Conservation (phyloP, 2,888 invertebrate genomes). For the Agrotis segetum region DNA sequence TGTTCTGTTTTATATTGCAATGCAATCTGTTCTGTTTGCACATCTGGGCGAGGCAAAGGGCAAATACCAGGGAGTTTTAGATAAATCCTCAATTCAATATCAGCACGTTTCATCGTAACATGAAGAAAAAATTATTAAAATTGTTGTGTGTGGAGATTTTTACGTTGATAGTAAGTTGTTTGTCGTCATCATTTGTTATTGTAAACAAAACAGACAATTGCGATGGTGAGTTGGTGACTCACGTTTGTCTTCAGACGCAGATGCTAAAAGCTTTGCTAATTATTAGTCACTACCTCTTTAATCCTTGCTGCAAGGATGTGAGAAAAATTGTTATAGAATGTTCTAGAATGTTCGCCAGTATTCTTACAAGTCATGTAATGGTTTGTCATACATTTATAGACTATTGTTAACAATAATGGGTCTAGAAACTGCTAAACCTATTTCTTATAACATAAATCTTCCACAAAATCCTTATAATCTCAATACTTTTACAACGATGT, state of each 20-base stretch:
- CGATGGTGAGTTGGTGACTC: conserved; percentile 73
- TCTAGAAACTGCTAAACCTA: not conserved
- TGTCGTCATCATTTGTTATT: conserved; percentile 80
- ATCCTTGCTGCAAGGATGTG: conserved; percentile 66
- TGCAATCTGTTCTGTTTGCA: conserved; percentile 55
- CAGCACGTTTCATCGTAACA: conserved; percentile 48
- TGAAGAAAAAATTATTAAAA: conserved; percentile 46
- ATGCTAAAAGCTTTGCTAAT: conserved; percentile 70
- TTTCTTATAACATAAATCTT: conserved; percentile 8
- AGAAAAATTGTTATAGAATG: conserved; percentile 25
- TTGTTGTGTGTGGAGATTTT: conserved; percentile 46
- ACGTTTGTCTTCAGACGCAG: conserved; percentile 69
- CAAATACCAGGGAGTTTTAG: conserved; percentile 40
- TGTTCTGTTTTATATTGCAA: conserved; percentile 52
- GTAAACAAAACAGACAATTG: conserved; percentile 79
- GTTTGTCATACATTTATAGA: not conserved
- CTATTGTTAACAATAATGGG: not conserved
- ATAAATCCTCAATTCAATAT: conserved; percentile 42
- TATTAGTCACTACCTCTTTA: conserved; percentile 63
- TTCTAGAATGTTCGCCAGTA: not conserved
- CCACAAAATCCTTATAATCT: not conserved
- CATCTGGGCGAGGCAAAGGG: conserved; percentile 43
- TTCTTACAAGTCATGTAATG: conserved; percentile 21
- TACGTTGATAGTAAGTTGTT: conserved; percentile 64
- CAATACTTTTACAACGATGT: conserved; percentile 12